phyloP scores from a whole-genome alignment of 2,888 invertebrate genomes.

The Acleris holmiana region DNA sequence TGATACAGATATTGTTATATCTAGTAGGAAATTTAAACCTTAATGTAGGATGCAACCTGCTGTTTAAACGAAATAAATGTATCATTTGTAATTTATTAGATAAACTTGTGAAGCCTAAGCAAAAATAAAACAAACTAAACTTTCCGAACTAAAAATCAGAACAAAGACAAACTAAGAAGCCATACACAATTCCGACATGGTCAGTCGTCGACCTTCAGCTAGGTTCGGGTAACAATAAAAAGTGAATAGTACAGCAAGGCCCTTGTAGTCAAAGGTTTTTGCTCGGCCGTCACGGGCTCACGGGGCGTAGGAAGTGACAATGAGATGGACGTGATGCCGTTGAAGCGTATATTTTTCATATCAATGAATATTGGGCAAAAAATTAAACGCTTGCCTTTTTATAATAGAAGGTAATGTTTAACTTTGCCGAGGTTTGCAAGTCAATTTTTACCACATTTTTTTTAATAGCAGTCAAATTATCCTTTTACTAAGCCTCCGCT shows the following conservation, averaged over 20 bases:
- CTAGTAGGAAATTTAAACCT: too few species aligned
- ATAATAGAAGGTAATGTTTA: neutral
- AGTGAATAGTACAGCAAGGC: constrained; percentile 32
- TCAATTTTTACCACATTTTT: too few species aligned
- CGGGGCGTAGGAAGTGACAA: constrained; percentile 30
- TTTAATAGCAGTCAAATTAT: neutral
- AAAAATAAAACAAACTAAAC: too few species aligned
- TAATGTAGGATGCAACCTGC: too few species aligned
- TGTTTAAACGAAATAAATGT: too few species aligned
- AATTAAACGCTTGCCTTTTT: constrained; percentile 14
- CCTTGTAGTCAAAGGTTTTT: constrained; percentile 35
- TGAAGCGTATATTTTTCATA: constrained; percentile 31
- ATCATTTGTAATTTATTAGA: too few species aligned
- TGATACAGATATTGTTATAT: too few species aligned
- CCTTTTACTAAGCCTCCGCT: too few species aligned
- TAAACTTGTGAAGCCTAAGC: too few species aligned
- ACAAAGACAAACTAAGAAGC: neutral
- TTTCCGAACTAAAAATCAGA: too few species aligned
- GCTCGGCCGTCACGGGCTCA: constrained; percentile 28
- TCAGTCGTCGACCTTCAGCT: constrained; percentile 23
- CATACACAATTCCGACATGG: neutral
- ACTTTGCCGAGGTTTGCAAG: neutral
- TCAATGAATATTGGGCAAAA: constrained; percentile 26
- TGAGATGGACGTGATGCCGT: constrained; percentile 15
- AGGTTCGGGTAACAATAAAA: constrained; percentile 18